Evolutionary conservation across 2,888 invertebrate genomes (phyloP).

Genomic region (Lasioglossum marginatum): DNA sequence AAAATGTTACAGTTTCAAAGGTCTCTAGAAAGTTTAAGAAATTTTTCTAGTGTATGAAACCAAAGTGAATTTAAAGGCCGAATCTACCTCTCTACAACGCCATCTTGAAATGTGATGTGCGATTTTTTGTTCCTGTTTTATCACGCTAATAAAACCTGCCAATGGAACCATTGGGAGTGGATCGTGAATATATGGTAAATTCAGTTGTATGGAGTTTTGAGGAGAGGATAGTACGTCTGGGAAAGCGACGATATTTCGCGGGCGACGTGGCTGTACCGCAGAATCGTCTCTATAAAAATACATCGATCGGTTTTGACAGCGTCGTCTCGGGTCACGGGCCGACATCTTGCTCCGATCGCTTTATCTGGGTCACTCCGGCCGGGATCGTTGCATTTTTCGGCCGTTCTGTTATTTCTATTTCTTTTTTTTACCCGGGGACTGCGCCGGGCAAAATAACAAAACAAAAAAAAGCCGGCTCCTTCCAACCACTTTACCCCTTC

Average conservation of each 20-base stretch:
- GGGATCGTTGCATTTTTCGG: background rate
- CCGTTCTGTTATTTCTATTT: background rate
- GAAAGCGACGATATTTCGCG: background rate
- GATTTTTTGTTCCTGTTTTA: background rate
- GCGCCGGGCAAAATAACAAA: background rate
- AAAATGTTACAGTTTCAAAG: background rate
- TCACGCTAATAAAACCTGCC: background rate
- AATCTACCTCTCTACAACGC: background rate
- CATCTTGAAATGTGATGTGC: background rate
- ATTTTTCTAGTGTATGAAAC: background rate
- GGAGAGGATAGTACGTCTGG: background rate
- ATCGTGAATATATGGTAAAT: background rate
- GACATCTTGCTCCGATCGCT: conserved; percentile 17
- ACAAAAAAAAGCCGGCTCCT: background rate
- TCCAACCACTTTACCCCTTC: background rate
- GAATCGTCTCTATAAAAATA: conserved; percentile 19
- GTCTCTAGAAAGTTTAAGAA: background rate
- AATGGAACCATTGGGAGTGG: background rate
- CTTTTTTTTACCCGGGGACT: background rate
- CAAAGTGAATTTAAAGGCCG: background rate
- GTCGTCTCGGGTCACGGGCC: conserved; percentile 10
- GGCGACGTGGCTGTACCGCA: background rate
- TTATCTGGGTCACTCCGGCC: conserved; percentile 3
- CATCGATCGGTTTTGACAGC: conserved; percentile 13
- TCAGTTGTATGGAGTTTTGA: background rate